Percentiles rank a stretch among this genome's conserved stretches.
Conservation (phyloP, 1,140 invertebrate species). For the Portunus trituberculatus region DNA sequence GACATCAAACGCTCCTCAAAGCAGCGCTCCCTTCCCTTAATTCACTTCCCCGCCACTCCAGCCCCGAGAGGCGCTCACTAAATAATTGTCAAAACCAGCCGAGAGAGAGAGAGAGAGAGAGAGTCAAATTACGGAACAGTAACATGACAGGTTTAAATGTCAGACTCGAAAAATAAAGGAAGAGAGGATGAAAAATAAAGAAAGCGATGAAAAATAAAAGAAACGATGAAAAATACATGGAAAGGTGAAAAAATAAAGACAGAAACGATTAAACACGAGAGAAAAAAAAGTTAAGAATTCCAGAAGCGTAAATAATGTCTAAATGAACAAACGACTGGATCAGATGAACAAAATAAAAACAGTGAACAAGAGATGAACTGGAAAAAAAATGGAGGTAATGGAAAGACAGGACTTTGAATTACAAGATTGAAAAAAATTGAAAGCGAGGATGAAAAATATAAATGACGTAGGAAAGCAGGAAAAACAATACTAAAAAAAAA, state of each 20-base stretch:
- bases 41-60: not conserved
- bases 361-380: too few species aligned
- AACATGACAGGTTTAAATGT: not conserved
- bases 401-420: not conserved
- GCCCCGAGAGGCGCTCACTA: too few species aligned
- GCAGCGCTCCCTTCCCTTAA: not conserved
- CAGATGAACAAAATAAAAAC: too few species aligned
- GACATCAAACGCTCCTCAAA: not conserved
- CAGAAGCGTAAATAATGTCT: too few species aligned
- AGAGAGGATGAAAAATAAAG: too few species aligned
- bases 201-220: too few species aligned
- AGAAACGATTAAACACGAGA: not conserved
- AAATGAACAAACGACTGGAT: too few species aligned
- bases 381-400: not conserved
- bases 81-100: not conserved
- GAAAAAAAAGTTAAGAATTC: not conserved
- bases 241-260: not conserved
- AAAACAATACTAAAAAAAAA: too few species aligned
- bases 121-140: too few species aligned
- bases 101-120: constrained; percentile 12
- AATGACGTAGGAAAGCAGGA: too few species aligned
- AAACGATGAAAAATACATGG: too few species aligned
- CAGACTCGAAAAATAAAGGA: too few species aligned
- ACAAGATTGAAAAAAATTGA: not conserved
- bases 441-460: not conserved